phyloP scores from a whole-genome alignment of 1,140 invertebrate species.

The Araneus ventricosus region DNA sequence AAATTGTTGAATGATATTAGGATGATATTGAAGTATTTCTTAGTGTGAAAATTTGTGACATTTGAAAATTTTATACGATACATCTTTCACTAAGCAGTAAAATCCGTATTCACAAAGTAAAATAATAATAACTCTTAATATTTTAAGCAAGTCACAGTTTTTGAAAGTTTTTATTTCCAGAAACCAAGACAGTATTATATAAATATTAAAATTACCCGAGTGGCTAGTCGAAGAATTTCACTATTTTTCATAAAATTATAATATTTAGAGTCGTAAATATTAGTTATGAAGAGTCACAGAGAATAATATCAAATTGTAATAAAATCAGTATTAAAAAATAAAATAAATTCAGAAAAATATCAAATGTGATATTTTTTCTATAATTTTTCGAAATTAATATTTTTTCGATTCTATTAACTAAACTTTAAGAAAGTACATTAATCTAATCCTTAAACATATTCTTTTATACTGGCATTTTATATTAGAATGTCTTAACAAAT shows the following conservation, averaged over 20 bases:
- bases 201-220: too few relatives aligned
- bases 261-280: not conserved
- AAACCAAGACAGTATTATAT: too few relatives aligned
- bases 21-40: not conserved
- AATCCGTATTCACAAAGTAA: too few relatives aligned
- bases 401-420: not conserved
- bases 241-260: too few relatives aligned
- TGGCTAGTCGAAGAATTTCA: too few relatives aligned
- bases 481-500: not conserved
- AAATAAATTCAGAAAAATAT: not conserved
- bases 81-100: too few relatives aligned
- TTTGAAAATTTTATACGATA: not conserved
- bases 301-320: too few relatives aligned
- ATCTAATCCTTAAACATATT: not conserved
- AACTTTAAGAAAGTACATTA: not conserved
- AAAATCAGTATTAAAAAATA: too few relatives aligned
- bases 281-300: not conserved
- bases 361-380: not conserved
- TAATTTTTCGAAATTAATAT: not conserved
- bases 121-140: too few relatives aligned
- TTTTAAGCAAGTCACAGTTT: too few relatives aligned
- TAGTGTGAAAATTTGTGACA: not conserved
- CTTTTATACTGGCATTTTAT: not conserved
- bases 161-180: too few relatives aligned
- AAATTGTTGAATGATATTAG: not conserved